A percentile compares a stretch with the other conserved stretches of the same genome.
These are phyloP conservation scores for Gymnorhina tibicen DNA, from an alignment of 2,113 vertebrate species.

Conservation along the genomic window DNA sequence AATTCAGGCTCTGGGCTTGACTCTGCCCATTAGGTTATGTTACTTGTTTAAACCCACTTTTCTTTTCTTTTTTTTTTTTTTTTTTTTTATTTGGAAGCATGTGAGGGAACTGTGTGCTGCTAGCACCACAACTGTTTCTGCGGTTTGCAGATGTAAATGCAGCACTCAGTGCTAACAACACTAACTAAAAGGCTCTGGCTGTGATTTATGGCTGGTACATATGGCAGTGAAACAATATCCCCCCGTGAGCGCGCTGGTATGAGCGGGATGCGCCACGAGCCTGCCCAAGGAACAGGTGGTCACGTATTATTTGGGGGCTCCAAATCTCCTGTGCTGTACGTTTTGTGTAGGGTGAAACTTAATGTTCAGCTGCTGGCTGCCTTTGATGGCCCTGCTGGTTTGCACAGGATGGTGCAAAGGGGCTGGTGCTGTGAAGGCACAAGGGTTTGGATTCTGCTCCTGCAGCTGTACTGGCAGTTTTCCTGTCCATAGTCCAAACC, in stretches of 20 bases:
- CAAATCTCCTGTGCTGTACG: neutral
- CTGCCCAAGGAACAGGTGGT: slow-evolving; percentile 53
- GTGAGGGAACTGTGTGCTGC: neutral
- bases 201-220: slow-evolving; percentile 16
- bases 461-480: neutral
- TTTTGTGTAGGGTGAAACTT: neutral
- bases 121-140: neutral
- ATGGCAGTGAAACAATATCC: neutral
- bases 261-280: neutral
- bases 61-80: too few relatives aligned
- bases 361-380: slow-evolving; percentile 46
- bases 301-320: neutral
- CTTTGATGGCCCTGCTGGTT: slow-evolving; percentile 27
- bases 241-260: neutral
- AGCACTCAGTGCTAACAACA: neutral
- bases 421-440: neutral
- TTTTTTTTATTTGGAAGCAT: neutral
- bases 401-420: neutral
- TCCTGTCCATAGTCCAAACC: neutral
- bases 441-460: neutral
- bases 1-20: neutral
- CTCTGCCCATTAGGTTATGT: neutral
- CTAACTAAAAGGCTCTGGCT: slow-evolving; percentile 19
- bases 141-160: neutral
- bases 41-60: neutral